Conservation (phyloP, 1,140 invertebrate genomes). For the Ctenoplectra terminalis region DNA sequence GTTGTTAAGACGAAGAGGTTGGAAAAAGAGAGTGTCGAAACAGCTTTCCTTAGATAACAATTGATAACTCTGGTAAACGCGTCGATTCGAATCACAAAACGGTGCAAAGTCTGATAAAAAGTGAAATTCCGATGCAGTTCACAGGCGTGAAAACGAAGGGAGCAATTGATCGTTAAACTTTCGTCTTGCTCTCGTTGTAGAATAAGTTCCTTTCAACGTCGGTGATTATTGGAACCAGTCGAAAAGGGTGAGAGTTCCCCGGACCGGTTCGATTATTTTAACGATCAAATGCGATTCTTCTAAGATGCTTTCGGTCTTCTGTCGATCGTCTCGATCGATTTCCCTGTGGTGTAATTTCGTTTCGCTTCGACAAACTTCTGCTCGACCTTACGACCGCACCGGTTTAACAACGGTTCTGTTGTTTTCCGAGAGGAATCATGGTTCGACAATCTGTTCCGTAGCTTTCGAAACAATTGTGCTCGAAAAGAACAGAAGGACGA, state of each 20-base stretch:
- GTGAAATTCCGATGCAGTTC: conserved; percentile 31
- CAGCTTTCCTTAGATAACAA: background rate
- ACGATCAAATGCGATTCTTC: conserved; percentile 55
- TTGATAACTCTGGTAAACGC: background rate
- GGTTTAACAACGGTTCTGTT: background rate
- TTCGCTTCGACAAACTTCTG: conserved; percentile 24
- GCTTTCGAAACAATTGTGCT: background rate
- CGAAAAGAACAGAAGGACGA: background rate
- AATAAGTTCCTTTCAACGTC: conserved; percentile 70
- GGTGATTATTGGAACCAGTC: conserved; percentile 70
- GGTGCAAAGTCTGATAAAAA: conserved; percentile 3
- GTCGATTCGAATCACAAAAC: conserved; percentile 8
- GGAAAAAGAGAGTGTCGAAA: background rate
- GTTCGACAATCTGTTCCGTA: background rate
- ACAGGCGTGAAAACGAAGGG: conserved; percentile 62
- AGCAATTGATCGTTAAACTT: conserved; percentile 73
- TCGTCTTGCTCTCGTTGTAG: conserved; percentile 55
- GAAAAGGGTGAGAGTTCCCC: conserved; percentile 28
- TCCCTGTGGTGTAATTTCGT: conserved; percentile 51
- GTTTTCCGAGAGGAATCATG: background rate
- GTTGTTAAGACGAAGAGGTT: background rate
- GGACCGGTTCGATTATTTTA: conserved; percentile 67
- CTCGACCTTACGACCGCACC: background rate
- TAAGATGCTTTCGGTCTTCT: conserved; percentile 28
- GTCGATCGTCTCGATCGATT: conserved; percentile 45